Base-by-base conservation (phyloP, 2,113 vertebrate species). In the Chrysemys picta region DNA sequence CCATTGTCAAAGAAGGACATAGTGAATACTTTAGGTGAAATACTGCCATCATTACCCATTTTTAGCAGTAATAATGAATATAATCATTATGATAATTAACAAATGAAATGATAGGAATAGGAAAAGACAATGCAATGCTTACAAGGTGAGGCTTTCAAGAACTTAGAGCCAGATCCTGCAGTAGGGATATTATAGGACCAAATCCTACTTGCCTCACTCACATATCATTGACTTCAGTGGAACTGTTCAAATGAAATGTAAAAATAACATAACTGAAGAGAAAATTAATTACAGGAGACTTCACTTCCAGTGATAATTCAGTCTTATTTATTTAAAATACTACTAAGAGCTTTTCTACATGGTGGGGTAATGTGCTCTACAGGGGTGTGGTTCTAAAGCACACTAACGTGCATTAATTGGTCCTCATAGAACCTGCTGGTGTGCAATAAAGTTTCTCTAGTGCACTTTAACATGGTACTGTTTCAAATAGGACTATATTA, bases 61-160 rank as follows among this genome's bases (percentile, higher is more conserved):
- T 97, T 97, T 96, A 97, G 95, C 85, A 96, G 94, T 84, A 95
- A 96, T 97, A 97, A 97, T 96, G 97, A 96, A 97, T 96, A 96
- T 87, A 90, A 90, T 96, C 95, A 95, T 97, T 95, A 96, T 95
- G 85, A 97, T 97, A 95, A 96, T 96, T 96, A 97, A 94, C 95
- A 96, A 96, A 97, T 93, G 94, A 97, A 97, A 96, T 95, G 80
- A 85, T 72, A 96, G 89, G 72, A 95, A 62, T 89, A 94, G 96
- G 94, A 97, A 97, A 94, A 91, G 94, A 87, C 78, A 78, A 5
- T 86, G 84, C 89, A 95, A 96, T 93, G 94, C 89, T 97, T 95
- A 96, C 95, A 92, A 75, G 21, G 72, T 42, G 72, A 97, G 91
- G 96, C 96, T 96, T 94, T 94, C 89, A 31, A 76, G 53, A 42